A percentile compares a stretch with the other conserved stretches of the same genome.
Evolutionary conservation across 2,113 vertebrate species (phyloP).

Genomic region (Bathybates hornii): DNA sequence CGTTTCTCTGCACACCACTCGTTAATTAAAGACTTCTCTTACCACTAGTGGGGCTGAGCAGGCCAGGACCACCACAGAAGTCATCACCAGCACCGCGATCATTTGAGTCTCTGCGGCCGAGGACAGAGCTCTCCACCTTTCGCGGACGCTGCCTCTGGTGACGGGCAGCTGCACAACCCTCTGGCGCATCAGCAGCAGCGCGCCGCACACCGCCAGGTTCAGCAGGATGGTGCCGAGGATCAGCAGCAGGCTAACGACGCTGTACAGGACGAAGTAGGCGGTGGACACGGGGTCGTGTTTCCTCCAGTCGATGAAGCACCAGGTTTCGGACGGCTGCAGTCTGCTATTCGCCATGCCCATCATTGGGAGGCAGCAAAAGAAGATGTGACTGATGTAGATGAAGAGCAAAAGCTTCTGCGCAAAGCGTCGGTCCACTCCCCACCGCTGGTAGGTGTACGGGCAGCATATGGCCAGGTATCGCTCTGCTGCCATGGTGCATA

Average conservation of each 20-base stretch:
- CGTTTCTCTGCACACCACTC: not conserved
- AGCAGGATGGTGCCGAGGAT: conserved; percentile 86
- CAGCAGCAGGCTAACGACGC: conserved; percentile 84
- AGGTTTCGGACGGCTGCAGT: conserved; percentile 80
- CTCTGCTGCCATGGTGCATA: conserved; percentile 95
- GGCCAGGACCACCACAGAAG: conserved; percentile 87
- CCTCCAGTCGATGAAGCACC: conserved; percentile 96
- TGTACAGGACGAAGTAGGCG: conserved; percentile 86
- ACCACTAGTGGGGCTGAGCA: conserved; percentile 96
- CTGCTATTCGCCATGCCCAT: conserved; percentile 81
- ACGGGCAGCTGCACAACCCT: conserved; percentile 80
- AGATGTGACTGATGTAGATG: conserved; percentile 82
- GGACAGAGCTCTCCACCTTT: conserved; percentile 72
- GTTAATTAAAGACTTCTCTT: conserved; percentile 43
- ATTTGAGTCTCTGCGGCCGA: conserved; percentile 93
- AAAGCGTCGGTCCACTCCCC: conserved; percentile 80
- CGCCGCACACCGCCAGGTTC: conserved; percentile 88
- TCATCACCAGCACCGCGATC: conserved; percentile 91
- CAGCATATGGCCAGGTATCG: conserved; percentile 96
- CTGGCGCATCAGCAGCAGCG: conserved; percentile 89
- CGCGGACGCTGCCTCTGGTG: conserved; percentile 77
- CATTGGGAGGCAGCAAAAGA: conserved; percentile 91
- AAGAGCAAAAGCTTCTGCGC: conserved; percentile 82
- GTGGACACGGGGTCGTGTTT: conserved; percentile 59
- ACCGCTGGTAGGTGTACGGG: conserved; percentile 84